Conservation (phyloP, 2,113 vertebrate genomes). For the Nothocercus julius region DNA sequence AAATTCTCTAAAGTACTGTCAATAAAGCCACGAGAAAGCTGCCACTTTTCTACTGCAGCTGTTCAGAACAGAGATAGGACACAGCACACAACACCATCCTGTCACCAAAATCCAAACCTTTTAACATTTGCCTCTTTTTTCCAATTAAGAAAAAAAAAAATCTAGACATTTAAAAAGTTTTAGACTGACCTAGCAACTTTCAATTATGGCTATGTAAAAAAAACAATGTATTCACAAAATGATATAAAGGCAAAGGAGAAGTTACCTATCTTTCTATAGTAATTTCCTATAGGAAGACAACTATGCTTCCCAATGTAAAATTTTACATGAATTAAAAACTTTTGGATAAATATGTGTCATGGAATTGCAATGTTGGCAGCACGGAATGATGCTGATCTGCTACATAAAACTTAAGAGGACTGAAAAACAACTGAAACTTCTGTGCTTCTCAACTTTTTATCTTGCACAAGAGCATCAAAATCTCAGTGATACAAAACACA, state of each 20-base stretch:
- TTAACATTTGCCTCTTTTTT: background rate
- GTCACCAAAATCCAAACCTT: background rate
- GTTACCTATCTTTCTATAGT: background rate
- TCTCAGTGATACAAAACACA: background rate
- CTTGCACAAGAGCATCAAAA: background rate
- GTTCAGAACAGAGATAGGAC: background rate
- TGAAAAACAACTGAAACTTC: background rate
- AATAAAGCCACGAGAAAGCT: background rate
- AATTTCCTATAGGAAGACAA: too few species aligned
- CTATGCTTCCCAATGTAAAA: background rate
- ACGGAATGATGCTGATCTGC: too few species aligned
- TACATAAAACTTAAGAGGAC: background rate
- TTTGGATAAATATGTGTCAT: background rate
- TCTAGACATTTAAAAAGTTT: background rate
- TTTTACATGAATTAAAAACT: background rate
- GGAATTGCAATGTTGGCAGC: background rate
- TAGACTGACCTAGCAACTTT: background rate
- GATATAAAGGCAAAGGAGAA: background rate
- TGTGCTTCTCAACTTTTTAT: background rate
- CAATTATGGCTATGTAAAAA: background rate
- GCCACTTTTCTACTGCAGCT: background rate
- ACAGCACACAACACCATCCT: background rate
- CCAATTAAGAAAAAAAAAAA: background rate
- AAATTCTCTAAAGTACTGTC: background rate
- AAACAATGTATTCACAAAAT: background rate